Evolutionary conservation across 2,113 vertebrate genomes (phyloP), one percentile per base, ranked within the genome.

Genomic region (Miniopterus natalensis): DNA sequence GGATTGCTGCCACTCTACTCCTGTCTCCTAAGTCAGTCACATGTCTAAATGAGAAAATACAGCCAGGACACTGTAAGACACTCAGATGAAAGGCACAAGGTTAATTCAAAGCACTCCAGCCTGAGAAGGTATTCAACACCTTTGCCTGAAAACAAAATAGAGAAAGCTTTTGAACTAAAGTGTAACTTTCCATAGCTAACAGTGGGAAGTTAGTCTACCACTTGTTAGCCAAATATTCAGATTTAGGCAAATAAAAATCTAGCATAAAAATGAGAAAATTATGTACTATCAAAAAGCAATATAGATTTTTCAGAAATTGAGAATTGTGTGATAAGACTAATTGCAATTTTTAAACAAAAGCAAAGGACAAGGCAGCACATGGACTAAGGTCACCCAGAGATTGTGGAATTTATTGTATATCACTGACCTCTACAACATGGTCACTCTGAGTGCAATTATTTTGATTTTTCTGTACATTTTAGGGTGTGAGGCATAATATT

Each of bases 1-100:
- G 36, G 11, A 81, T 8, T 47, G 25, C 27, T 47, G 15, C 45
- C 2, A 29, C 12, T 63, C 55, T 65, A 42, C 21, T 49, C 49
- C 8, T 66, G 14, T 71, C n/a, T 89, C 59, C 79, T 90, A 84
- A 59, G 75, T 84, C 59, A 95, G 40, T 53, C 9, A 23, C n/a
- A 23, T 65, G 9, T 61, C 57, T 80, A 75, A 96, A 87, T 71
- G 71, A 88, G 66, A 96, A 92, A 95, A 84, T n/a, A 80, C 4
- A 3, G 5, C 0, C 2, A 83, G 42, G 20, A 57, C 25, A 40
- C 9, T 61, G 8, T 25, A 47, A 86, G 47, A 73, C 31, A 55
- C 9, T 73, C 8, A 49, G 66, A 83, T 86, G 49, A 96, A 96
- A 92, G 23, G 29, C 29, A 84, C 40, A 84, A 51, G 40, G 20